Conservation (phyloP, 2,888 invertebrate species). For the Heliconius aoede region DNA sequence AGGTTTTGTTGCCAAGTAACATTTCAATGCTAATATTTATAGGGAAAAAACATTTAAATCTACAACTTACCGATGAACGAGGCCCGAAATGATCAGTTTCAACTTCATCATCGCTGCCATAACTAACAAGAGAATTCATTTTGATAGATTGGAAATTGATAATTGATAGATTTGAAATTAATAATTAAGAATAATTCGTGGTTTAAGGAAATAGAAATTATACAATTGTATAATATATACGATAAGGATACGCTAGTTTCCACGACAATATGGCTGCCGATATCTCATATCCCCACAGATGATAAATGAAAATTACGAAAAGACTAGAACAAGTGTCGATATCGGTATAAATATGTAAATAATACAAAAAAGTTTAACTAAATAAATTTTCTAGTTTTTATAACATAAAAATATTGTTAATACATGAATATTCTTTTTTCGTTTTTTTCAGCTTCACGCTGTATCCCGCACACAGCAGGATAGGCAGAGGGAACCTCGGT, state of each 20-base stretch:
- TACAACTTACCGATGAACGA: constrained; percentile 67
- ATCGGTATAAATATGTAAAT: too few species aligned
- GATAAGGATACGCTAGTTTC: neutral
- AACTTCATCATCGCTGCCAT: constrained; percentile 91
- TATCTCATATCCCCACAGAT: neutral
- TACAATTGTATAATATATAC: neutral
- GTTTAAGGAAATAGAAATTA: neutral
- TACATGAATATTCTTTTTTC: too few species aligned
- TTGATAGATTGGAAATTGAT: neutral
- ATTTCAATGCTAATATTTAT: neutral
- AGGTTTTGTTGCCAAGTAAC: neutral
- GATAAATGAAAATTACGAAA: neutral
- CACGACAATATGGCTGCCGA: constrained; percentile 32
- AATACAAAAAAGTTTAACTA: too few species aligned
- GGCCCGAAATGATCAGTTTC: constrained; percentile 76
- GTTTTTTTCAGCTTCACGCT: too few species aligned
- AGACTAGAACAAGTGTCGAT: neutral
- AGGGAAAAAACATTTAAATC: constrained; percentile 23
- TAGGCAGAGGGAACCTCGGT: too few species aligned
- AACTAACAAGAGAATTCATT: constrained; percentile 91
- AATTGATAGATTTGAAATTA: neutral
- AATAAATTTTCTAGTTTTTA: too few species aligned
- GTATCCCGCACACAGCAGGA: too few species aligned
- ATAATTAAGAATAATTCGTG: neutral
- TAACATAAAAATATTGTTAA: too few species aligned